phyloP scores from a whole-genome alignment of 2,797 vertebrate genomes.

The Chaetophractus vellerosus region DNA sequence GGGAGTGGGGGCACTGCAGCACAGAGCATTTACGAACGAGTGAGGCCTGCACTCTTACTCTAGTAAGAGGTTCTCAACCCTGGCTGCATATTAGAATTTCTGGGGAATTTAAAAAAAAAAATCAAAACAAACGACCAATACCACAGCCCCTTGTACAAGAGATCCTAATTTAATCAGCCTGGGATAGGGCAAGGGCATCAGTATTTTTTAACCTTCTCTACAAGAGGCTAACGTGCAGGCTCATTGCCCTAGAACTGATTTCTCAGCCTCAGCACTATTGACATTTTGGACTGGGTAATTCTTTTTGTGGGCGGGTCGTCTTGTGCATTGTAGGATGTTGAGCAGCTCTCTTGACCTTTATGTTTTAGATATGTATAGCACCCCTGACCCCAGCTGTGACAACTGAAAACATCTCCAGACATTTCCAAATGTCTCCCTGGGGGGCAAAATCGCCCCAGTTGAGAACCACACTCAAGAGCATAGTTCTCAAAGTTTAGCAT shows the following conservation, averaged over 20 bases:
- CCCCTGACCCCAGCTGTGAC: neutral
- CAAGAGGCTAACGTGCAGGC: neutral
- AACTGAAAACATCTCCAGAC: neutral
- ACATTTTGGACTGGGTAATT: neutral
- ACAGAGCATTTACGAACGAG: neutral
- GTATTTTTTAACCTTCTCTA: neutral
- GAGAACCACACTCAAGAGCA: neutral
- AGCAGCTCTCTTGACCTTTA: neutral
- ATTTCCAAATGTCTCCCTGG: neutral
- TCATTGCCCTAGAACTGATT: neutral
- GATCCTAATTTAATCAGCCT: neutral
- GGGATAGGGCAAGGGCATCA: neutral
- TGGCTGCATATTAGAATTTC: neutral
- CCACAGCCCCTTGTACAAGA: neutral
- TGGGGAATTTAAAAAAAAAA: neutral
- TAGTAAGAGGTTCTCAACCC: neutral
- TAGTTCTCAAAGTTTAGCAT: too few relatives aligned
- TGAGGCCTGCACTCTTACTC: neutral
- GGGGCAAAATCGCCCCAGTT: neutral
- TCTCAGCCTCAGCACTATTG: neutral
- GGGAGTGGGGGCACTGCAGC: too few relatives aligned
- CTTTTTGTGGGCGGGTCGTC: neutral
- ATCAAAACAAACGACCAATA: neutral
- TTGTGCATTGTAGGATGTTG: neutral
- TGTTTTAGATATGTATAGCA: neutral